Base-by-base conservation (phyloP, 2,888 invertebrate genomes). In the Antheraea yamamai region DNA sequence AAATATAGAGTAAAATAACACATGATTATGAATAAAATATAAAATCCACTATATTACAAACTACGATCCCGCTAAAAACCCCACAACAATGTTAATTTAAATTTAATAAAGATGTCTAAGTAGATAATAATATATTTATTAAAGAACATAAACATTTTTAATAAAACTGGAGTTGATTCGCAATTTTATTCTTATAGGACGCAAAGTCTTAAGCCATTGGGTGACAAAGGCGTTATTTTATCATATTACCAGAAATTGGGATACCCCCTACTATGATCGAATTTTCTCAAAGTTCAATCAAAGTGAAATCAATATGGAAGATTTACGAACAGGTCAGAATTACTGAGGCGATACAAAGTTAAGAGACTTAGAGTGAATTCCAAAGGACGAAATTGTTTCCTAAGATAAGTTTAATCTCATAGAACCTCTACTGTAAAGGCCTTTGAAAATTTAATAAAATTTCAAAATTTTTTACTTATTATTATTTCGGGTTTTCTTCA, bases 301-400 rank as follows among this genome's bases (percentile, higher is more conserved):
- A 70, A 75, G 61, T 75, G 68, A 73, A 75, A 73, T 58, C 73
- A 47, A 75, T 75, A 70, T 68, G 61, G 55, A 73, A 73, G 58
- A 73, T 58, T 73, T 73, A 75, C 73, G 73, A 75, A 68, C 75
- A 75, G 70, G 55, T 73, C 73, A 68, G 68, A 75, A 68, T 75
- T 73, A 73, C 70, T 68, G 72, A 75, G 66, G 23, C 68, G 66
- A 68, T 73, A 66, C 66, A 73, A 73, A 75, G 73, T 75, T 75
- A 64, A 75, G 64, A 73, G 75, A 73, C 72, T 75, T 64, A 72
- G 52, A 71, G 74, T 73, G 64, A 75, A 75, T 75, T 75, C 73
- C 75, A 47, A 73, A 75, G 66, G 75, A 75, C 73, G 47, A 73
- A 74, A 74, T 72, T 74, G 73, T 75, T 73, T 75, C 68, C 23